Conservation (phyloP, 1,140 invertebrate genomes). For the Lepidurus couesii region DNA sequence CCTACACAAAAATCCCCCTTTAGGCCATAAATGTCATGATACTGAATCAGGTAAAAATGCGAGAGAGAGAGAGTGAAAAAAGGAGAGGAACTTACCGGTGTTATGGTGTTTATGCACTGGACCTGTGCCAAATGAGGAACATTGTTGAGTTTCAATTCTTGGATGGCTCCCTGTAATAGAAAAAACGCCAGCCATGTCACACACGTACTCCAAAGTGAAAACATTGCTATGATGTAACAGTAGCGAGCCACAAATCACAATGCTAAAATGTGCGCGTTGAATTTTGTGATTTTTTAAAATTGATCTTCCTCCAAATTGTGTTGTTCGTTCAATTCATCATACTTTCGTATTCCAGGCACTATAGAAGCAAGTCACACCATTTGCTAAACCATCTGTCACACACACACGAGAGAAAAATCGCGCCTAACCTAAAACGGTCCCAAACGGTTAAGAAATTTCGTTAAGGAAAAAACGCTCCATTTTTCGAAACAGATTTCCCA, state of each 20-base stretch:
- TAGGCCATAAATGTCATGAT: constrained; percentile 13
- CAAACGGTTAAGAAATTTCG: background rate
- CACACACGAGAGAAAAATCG: background rate
- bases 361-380: background rate
- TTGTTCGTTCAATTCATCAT: no score
- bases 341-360: background rate
- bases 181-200: constrained; percentile 33
- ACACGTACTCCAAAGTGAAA: constrained; percentile 18
- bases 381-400: background rate
- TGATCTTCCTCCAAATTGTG: no score
- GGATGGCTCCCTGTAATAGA: constrained; percentile 64
- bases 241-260: background rate
- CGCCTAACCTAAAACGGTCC: no score
- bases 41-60: constrained; percentile 3
- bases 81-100: constrained; percentile 42
- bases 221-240: background rate
- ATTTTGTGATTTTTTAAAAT: no score
- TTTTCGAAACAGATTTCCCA: background rate
- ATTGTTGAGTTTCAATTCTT: constrained; percentile 65
- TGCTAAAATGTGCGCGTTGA: background rate
- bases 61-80: constrained; percentile 25
- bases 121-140: constrained; percentile 59
- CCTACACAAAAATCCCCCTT: background rate
- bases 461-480: background rate
- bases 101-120: constrained; percentile 54